Conservation (phyloP, 2,113 vertebrate genomes). For the Psilopsiagon aurifrons region DNA sequence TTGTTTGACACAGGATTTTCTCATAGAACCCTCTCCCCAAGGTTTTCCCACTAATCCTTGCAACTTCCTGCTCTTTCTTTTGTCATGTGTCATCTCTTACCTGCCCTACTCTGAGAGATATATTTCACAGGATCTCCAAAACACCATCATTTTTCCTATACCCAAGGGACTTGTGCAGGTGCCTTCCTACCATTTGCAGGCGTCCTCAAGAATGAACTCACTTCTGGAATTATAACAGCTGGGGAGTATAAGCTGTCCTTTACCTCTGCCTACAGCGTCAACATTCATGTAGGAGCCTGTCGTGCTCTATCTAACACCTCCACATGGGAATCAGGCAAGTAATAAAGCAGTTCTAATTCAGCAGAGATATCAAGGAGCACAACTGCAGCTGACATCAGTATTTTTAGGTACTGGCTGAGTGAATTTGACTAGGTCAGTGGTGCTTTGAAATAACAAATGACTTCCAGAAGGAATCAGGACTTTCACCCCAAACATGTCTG, state of each 20-base stretch:
- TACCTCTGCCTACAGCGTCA: not conserved
- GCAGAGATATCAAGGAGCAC: not conserved
- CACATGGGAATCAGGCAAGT: not conserved
- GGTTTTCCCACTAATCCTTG: not conserved
- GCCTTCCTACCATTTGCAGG: not conserved
- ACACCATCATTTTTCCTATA: not conserved
- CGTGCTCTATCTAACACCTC: not conserved
- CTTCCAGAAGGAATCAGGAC: not conserved
- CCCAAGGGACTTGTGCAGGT: not conserved
- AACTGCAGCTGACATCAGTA: not conserved
- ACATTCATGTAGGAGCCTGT: not conserved
- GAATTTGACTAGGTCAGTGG: not conserved
- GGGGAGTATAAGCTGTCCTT: not conserved
- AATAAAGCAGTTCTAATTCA: not conserved
- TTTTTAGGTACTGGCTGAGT: not conserved
- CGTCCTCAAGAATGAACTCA: not conserved
- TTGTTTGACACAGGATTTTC: not conserved
- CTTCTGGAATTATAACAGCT: not conserved
- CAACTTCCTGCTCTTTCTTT: not conserved
- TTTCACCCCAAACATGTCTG: not conserved
- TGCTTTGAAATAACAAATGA: not conserved
- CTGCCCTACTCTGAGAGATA: not conserved
- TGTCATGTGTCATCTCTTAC: not conserved
- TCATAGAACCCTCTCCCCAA: not conserved
- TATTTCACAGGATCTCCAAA: not conserved